Evolutionary conservation across 2,888 invertebrate species (phyloP).

Genomic region (Synanthedon andrenaeformis): DNA sequence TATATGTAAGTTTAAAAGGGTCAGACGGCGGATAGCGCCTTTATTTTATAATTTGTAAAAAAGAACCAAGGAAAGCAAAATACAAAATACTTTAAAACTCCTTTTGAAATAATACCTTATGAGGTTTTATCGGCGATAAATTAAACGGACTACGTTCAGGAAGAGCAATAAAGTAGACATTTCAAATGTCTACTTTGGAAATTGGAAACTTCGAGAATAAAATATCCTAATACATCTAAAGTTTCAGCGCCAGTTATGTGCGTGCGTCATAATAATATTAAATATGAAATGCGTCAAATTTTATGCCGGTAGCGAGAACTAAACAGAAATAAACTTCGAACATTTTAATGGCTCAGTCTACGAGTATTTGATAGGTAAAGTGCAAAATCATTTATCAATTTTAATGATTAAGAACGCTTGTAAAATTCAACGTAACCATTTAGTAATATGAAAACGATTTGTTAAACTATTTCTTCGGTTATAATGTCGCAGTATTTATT

Average conservation of each 20-base stretch:
- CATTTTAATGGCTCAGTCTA: constrained; percentile 27
- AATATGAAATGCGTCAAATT: constrained; percentile 30
- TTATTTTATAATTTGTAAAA: no score
- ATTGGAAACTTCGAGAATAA: no score
- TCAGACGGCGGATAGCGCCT: no score
- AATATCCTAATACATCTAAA: not conserved
- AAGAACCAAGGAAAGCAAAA: no score
- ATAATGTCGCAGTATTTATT: not conserved
- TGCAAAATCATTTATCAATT: constrained; percentile 19
- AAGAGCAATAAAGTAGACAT: no score
- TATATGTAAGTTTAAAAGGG: no score
- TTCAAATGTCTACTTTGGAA: no score
- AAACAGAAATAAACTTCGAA: constrained; percentile 38
- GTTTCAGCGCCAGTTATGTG: constrained; percentile 26
- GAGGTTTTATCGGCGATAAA: no score
- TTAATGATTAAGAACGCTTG: constrained; percentile 2
- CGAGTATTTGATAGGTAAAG: constrained; percentile 23
- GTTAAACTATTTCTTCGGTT: not conserved
- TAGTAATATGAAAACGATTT: not conserved
- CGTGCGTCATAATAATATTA: constrained; percentile 47
- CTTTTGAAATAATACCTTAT: no score
- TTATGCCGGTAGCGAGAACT: constrained; percentile 5
- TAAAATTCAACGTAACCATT: not conserved
- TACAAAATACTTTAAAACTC: no score
- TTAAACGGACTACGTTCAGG: no score